Base-by-base conservation (phyloP, 2,113 vertebrate species). In the Nothobranchius kuhntae region DNA sequence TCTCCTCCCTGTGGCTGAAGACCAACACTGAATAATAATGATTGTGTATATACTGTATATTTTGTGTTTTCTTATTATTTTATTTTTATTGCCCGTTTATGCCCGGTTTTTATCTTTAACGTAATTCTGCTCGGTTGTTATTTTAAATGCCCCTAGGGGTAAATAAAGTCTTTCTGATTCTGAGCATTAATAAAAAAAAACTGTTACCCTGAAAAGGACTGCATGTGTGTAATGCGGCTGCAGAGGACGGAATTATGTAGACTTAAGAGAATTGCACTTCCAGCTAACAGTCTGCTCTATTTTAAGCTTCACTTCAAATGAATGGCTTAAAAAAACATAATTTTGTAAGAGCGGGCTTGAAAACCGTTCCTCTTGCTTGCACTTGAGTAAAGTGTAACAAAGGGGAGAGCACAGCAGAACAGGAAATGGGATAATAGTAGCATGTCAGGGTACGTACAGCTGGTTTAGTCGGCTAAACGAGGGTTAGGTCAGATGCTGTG, bases 341-440 rank as follows among this genome's bases (percentile, higher is more conserved):
- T 53, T 66, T 12, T 71, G 24, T 38, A 47, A 77, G 63, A 50
- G 13, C 17, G 10, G 14, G 10, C 59, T 68, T 53, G 36, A 36
- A 57, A 63, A 68, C 2, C 21, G 46, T 68, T 44, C 55, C 61
- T 21, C 45, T 77, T 65, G 44, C 54, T 67, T 59, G 35, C 11
- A 21, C 13, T 73, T 1, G 7, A 56, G 52, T 50, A 54, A 67
- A 66, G 24, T 51, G 44, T 54, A 57, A 55, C 56, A 58, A 26
- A 60, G 15, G 36, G 17, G 13, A 60, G 42, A 36, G 51, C 57
- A 72, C 9, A 6, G 26, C 66, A 62, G 52, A 58, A 24, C 46
- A 78, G 65, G 57, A 75, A 60, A 73, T 83, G 26, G 52, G 60
- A 67, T 76, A 74, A 82, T 64, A 36, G 47, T 52, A n/a, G 47